These are phyloP conservation scores for Corythoichthys haematopterus DNA, from an alignment of 2,113 vertebrate species.

Conservation along the genomic window DNA sequence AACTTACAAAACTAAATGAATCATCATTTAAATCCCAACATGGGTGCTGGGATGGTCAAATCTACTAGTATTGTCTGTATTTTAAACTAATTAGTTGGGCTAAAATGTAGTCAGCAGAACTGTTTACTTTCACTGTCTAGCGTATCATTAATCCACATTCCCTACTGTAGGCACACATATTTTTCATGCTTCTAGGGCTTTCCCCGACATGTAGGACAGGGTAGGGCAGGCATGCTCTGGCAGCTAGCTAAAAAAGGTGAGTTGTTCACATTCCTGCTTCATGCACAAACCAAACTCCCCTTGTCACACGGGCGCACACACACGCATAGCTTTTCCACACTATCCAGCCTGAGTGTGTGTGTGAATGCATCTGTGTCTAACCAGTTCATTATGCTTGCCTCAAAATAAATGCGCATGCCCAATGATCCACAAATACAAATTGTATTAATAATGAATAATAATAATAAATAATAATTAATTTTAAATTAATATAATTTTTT, in stretches of 20 bases:
- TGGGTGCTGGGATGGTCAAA: slow-evolving; percentile 4
- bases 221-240: slow-evolving; percentile 64
- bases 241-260: slow-evolving; percentile 65
- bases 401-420: no score
- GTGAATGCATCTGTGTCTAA: slow-evolving; percentile 40
- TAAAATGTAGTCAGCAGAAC: not conserved
- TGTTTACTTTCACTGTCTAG: slow-evolving; percentile 1
- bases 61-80: slow-evolving; percentile 1
- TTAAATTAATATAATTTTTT: no score
- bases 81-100: not conserved
- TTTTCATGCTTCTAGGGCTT: slow-evolving; percentile 26
- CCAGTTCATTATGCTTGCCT: not conserved
- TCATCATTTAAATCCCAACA: slow-evolving; percentile 24
- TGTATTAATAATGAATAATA: no score
- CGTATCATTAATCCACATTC: slow-evolving; percentile 28
- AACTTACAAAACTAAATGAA: slow-evolving; percentile 11
- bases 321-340: slow-evolving; percentile 30
- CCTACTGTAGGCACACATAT: not conserved
- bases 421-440: no score
- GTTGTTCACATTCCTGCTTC: slow-evolving; percentile 74
- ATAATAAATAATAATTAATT: no score
- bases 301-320: slow-evolving; percentile 41
- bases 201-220: slow-evolving; percentile 37
- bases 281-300: slow-evolving; percentile 70
- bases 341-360: slow-evolving; percentile 35